These are phyloP conservation scores for Syngnathoides biaculeatus DNA, from an alignment of 2,113 vertebrate genomes.

Conservation along the genomic window DNA sequence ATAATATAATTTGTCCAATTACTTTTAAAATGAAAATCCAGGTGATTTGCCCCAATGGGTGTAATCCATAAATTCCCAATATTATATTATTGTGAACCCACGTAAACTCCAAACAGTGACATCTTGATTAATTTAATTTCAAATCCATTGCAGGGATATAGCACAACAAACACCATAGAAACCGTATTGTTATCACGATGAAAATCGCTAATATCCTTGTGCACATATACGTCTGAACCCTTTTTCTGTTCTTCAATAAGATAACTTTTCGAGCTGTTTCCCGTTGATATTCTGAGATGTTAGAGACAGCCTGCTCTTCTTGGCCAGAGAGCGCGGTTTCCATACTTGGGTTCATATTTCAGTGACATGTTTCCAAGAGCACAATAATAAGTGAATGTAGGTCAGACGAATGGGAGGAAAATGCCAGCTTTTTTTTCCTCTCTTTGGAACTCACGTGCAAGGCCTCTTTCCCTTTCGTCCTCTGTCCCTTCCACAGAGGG, in stretches of 20 bases:
- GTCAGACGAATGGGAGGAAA: conserved; percentile 47
- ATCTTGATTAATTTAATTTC: not conserved
- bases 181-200: not conserved
- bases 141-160: not conserved
- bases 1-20: too few species aligned
- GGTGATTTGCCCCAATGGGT: too few species aligned
- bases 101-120: not conserved
- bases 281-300: conserved; percentile 2
- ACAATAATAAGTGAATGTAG: conserved; percentile 50
- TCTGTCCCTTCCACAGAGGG: conserved; percentile 51
- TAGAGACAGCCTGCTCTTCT: not conserved
- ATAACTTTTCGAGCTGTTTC: not conserved
- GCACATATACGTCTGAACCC: not conserved
- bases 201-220: not conserved
- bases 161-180: not conserved
- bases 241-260: conserved; percentile 5
- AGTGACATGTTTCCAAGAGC: not conserved
- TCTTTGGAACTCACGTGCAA: conserved; percentile 52
- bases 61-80: not conserved
- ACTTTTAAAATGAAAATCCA: too few species aligned
- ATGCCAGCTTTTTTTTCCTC: conserved; percentile 46
- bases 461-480: conserved; percentile 44
- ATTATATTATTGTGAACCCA: not conserved
- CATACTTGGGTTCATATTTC: not conserved
- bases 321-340: not conserved